Conservation (phyloP, 2,888 invertebrate species). For the Tortricodes alternella region DNA sequence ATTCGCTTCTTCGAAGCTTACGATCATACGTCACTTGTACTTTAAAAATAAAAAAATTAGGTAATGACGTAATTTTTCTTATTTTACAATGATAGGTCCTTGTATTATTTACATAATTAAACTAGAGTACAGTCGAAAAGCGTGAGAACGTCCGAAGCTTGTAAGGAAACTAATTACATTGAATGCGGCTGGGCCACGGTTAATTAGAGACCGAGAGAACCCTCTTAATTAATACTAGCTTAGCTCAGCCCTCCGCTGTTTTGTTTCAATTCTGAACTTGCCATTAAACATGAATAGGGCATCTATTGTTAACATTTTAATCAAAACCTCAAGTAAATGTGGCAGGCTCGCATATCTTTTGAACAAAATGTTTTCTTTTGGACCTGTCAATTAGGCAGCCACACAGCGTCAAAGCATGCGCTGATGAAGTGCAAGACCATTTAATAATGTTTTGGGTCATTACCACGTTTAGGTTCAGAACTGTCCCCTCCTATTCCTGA, state of each 20-base stretch:
- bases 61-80: too few relatives aligned
- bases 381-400: too few relatives aligned
- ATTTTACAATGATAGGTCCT: slow-evolving; percentile 26
- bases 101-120: slow-evolving; percentile 60
- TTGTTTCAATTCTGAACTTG: slow-evolving; percentile 77
- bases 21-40: too few relatives aligned
- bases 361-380: too few relatives aligned
- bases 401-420: too few relatives aligned
- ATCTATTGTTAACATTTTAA: slow-evolving; percentile 53
- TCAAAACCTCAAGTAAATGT: slow-evolving; percentile 33
- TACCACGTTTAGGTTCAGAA: too few relatives aligned
- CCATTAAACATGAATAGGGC: slow-evolving; percentile 63
- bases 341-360: slow-evolving; percentile 23
- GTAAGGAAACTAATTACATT: slow-evolving; percentile 78
- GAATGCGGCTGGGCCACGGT: slow-evolving; percentile 79
- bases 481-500: too few relatives aligned
- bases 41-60: too few relatives aligned
- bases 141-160: slow-evolving; percentile 71
- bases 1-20: too few relatives aligned
- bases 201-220: slow-evolving; percentile 80
- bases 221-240: slow-evolving; percentile 82
- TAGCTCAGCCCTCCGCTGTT: slow-evolving; percentile 70
- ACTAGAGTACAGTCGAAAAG: slow-evolving; percentile 67
- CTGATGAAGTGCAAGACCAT: too few relatives aligned
- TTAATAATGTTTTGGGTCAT: too few relatives aligned